A percentile compares a stretch with the other conserved stretches of the same genome.
Conservation (phyloP, 37 sponge, comb jelly and placozoan genomes). For the Bolinopsis microptera region DNA sequence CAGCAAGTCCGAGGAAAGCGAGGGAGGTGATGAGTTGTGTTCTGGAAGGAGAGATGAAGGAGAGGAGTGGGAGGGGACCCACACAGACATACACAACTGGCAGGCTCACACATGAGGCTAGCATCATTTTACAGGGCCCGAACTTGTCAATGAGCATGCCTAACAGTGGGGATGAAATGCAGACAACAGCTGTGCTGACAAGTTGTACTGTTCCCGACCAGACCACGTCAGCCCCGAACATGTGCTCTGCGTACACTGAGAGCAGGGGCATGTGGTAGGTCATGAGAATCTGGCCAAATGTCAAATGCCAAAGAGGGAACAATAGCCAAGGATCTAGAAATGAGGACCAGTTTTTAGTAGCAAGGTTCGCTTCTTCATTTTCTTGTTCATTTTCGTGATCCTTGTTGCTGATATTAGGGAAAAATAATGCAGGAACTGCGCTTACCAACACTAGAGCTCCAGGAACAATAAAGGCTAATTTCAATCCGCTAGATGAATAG, state of each 20-base stretch:
- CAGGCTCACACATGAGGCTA: not conserved
- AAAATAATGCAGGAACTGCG: not conserved
- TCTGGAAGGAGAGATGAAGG: conserved; percentile 13
- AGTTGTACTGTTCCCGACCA: not conserved
- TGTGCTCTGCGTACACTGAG: not conserved
- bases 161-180: not conserved
- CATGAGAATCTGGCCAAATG: not conserved
- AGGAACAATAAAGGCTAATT: not conserved
- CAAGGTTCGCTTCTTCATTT: too few relatives aligned
- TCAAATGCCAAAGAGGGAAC: not conserved
- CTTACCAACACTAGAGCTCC: not conserved
- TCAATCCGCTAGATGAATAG: not conserved
- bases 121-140: not conserved
- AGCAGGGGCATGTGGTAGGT: not conserved
- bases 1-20: not conserved
- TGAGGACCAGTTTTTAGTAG: not conserved
- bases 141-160: conserved; percentile 30
- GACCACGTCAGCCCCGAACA: not conserved
- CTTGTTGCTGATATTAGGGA: not conserved
- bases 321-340: conserved; percentile 38
- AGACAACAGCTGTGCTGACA: not conserved
- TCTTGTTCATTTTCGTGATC: not conserved
- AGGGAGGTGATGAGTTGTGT: not conserved
- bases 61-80: conserved; percentile 1
- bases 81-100: not conserved